Evolutionary conservation across 2,888 invertebrate species (phyloP).

Genomic region (Leuctra nigra): DNA sequence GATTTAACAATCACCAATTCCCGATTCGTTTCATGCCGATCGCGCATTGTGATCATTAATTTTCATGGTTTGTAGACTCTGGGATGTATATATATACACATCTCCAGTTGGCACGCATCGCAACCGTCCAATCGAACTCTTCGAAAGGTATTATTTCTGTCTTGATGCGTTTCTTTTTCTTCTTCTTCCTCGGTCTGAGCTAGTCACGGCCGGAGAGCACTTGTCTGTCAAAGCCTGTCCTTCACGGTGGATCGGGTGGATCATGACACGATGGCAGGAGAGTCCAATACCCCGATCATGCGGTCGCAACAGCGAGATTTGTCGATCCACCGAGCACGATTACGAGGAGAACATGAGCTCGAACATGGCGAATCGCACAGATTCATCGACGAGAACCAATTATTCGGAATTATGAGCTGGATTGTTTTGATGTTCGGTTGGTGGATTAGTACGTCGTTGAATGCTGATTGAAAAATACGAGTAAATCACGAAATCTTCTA

Average conservation of each 20-base stretch:
- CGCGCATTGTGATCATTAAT: not conserved
- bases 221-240: slow-evolving; percentile 11
- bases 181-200: not conserved
- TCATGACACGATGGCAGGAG: not conserved
- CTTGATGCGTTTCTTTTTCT: not conserved
- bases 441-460: too few species aligned
- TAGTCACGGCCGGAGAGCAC: not conserved
- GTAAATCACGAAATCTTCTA: too few species aligned
- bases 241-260: not conserved
- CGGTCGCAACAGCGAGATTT: too few species aligned
- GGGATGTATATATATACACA: not conserved
- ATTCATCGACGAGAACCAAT: too few species aligned
- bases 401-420: too few species aligned
- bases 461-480: too few species aligned
- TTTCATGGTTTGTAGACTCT: not conserved
- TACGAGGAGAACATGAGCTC: too few species aligned
- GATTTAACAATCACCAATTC: too few species aligned
- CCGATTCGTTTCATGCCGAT: not conserved
- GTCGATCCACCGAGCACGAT: too few species aligned
- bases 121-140: not conserved
- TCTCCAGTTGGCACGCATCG: too few species aligned
- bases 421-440: too few species aligned
- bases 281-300: not conserved
- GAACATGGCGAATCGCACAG: too few species aligned
- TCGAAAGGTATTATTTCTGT: not conserved